phyloP scores from a whole-genome alignment of 1,140 invertebrate species.

The Drosophila guanche region DNA sequence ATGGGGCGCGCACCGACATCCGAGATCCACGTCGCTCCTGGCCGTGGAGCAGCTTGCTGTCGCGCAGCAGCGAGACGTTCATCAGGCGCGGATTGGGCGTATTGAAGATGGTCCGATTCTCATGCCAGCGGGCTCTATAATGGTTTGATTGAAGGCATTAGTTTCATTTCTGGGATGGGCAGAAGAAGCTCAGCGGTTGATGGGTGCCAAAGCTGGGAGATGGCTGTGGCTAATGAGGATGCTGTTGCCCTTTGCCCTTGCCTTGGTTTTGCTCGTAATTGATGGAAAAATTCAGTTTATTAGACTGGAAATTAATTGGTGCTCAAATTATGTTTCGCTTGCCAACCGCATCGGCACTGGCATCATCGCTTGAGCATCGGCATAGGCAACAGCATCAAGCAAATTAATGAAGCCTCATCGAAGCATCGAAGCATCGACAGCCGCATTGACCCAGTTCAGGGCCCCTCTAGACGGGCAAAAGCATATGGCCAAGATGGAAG shows the following conservation, averaged over 20 bases:
- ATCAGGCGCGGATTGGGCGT: conserved; percentile 95
- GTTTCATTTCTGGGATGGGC: conserved; percentile 2
- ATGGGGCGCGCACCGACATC: conserved; percentile 89
- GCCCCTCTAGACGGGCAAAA: neutral
- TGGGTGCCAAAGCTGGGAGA: conserved; percentile 37
- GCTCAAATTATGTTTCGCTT: conserved; percentile 60
- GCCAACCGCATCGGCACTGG: conserved; percentile 12
- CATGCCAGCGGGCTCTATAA: conserved; percentile 93
- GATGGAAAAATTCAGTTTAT: conserved; percentile 63
- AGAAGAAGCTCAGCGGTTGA: neutral
- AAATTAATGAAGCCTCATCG: conserved; percentile 29
- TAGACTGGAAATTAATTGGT: conserved; percentile 74
- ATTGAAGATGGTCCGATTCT: conserved; percentile 96
- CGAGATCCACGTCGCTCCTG: conserved; percentile 90
- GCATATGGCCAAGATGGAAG: neutral
- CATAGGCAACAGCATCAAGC: conserved; percentile 4
- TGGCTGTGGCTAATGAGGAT: conserved; percentile 7
- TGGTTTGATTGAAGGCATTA: conserved; percentile 26
- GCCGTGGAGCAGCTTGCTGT: conserved; percentile 91
- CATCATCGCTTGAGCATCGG: conserved; percentile 19
- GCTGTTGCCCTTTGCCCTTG: no score
- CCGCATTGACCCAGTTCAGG: conserved; percentile 39
- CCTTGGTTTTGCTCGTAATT: conserved; percentile 40
- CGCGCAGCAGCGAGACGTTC: conserved; percentile 92
- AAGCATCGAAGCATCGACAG: conserved; percentile 17